phyloP scores from a whole-genome alignment of 1,140 invertebrate genomes.

The Carcinoscorpius rotundicauda region DNA sequence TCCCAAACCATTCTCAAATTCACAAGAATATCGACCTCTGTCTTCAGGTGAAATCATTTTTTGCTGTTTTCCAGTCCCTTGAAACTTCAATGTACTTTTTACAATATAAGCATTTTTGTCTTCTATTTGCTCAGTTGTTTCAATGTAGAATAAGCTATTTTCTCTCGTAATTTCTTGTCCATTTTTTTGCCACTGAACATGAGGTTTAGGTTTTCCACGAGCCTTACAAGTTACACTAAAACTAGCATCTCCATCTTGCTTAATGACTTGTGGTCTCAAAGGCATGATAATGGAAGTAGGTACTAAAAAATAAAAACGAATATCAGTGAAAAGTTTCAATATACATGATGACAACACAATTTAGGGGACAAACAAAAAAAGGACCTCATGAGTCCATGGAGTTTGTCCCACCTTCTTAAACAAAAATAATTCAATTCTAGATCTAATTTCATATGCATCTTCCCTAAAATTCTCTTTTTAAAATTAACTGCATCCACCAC shows the following conservation, averaged over 20 bases:
- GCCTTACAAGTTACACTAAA: slow-evolving; percentile 69
- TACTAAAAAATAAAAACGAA: slow-evolving; percentile 30
- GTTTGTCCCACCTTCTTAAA: too few relatives aligned
- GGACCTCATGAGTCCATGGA: too few relatives aligned
- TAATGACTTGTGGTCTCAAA: slow-evolving; percentile 47
- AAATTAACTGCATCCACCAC: too few relatives aligned
- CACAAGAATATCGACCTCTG: slow-evolving; percentile 71
- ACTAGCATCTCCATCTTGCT: slow-evolving; percentile 58
- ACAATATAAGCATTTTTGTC: slow-evolving; percentile 58
- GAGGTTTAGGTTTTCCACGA: slow-evolving; percentile 70
- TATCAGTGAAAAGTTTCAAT: not conserved
- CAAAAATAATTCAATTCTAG: too few relatives aligned
- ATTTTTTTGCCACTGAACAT: slow-evolving; percentile 76
- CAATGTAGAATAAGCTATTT: slow-evolving; percentile 51
- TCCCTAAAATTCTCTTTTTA: too few relatives aligned
- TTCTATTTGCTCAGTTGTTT: slow-evolving; percentile 52
- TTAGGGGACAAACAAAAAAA: too few relatives aligned
- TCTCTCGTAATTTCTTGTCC: slow-evolving; percentile 57
- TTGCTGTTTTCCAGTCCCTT: slow-evolving; percentile 48
- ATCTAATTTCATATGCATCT: too few relatives aligned
- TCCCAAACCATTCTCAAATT: slow-evolving; percentile 79
- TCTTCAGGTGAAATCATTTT: slow-evolving; percentile 44
- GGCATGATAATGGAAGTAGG: slow-evolving; percentile 67
- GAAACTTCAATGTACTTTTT: slow-evolving; percentile 64
- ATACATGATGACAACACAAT: too few relatives aligned